These are phyloP conservation scores for Odontothrips loti DNA, from an alignment of 2,888 invertebrate genomes.

Conservation along the genomic window DNA sequence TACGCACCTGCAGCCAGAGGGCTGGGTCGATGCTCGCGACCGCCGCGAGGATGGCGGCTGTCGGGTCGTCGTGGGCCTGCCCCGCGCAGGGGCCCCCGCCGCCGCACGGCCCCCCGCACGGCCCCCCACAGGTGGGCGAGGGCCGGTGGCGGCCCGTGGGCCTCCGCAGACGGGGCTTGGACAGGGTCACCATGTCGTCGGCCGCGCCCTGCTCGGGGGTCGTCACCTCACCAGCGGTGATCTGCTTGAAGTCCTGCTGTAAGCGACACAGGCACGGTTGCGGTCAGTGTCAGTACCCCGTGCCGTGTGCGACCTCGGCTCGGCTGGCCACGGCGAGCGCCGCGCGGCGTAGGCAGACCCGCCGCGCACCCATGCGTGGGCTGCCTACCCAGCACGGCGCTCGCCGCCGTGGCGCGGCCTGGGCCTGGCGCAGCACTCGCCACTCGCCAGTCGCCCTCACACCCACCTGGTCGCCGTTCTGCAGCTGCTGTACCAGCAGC, in stretches of 20 bases:
- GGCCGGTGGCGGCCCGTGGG: not conserved
- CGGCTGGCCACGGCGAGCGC: too few species aligned
- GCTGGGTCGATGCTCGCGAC: not conserved
- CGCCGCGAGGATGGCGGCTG: not conserved
- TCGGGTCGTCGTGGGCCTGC: not conserved
- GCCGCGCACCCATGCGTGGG: too few species aligned
- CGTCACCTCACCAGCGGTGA: conserved; percentile 9
- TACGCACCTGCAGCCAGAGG: not conserved
- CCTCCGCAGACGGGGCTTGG: conserved; percentile 14
- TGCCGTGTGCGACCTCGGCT: too few species aligned
- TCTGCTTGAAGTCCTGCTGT: not conserved
- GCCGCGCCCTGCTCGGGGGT: not conserved
- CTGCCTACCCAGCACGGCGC: too few species aligned
- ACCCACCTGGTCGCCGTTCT: conserved; percentile 29
- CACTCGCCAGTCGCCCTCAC: too few species aligned
- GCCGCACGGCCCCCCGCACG: too few species aligned
- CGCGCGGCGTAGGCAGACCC: too few species aligned
- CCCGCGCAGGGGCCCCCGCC: not conserved
- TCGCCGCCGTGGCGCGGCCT: too few species aligned
- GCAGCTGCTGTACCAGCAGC: conserved; percentile 61
- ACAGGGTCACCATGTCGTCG: conserved; percentile 23
- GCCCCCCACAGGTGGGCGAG: not conserved
- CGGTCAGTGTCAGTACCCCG: not conserved
- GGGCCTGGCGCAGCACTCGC: too few species aligned
- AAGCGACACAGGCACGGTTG: not conserved